Percentiles rank a stretch among this genome's conserved stretches.
phyloP scores from a whole-genome alignment of 1,140 invertebrate species.

The Battus philenor region DNA sequence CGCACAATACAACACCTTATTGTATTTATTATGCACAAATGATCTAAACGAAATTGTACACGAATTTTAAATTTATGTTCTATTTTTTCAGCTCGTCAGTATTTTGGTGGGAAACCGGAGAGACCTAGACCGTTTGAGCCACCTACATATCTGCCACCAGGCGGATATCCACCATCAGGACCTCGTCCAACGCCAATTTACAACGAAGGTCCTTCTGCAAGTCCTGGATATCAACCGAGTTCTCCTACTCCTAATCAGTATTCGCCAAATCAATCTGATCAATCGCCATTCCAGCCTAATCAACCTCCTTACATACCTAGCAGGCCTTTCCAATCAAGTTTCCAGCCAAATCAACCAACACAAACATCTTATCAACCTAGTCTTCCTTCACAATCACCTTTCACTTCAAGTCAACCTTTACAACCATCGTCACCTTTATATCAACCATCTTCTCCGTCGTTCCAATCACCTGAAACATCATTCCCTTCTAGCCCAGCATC shows the following conservation, averaged over 20 bases:
- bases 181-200: conserved; percentile 63
- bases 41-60: not conserved
- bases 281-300: conserved; percentile 29
- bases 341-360: conserved; percentile 38
- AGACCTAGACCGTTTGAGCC: conserved; percentile 82
- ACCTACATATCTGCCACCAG: conserved; percentile 59
- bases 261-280: conserved; percentile 21
- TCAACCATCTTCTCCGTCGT: conserved; percentile 27
- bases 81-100: conserved; percentile 78
- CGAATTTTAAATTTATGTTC: conserved; percentile 21
- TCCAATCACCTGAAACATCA: conserved; percentile 30
- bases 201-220: conserved; percentile 50
- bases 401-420: conserved; percentile 29
- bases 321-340: conserved; percentile 29
- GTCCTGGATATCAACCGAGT: conserved; percentile 36
- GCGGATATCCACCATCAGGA: conserved; percentile 67
- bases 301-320: conserved; percentile 38
- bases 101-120: conserved; percentile 78
- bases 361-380: conserved; percentile 30
- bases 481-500: conserved; percentile 38
- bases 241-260: conserved; percentile 25
- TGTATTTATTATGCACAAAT: conserved; percentile 1
- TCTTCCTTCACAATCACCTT: conserved; percentile 48
- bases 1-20: not conserved
- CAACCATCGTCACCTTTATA: conserved; percentile 39